Conservation (phyloP, 2,888 invertebrate genomes). For the Athrips mouffetella region DNA sequence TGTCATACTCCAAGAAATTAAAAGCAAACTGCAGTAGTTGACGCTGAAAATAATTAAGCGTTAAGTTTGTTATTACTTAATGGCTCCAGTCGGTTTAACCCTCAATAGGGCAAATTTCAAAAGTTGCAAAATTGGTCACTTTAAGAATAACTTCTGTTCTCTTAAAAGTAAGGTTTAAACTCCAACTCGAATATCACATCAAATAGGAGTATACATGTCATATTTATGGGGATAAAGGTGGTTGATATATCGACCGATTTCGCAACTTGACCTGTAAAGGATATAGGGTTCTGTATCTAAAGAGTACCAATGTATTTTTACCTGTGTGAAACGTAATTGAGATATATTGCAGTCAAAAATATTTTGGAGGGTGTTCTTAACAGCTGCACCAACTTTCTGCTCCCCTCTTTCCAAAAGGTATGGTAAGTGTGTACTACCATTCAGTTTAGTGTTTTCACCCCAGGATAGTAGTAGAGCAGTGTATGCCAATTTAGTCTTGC, state of each 20-base stretch:
- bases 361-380: slow-evolving; percentile 52
- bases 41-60: slow-evolving; percentile 37
- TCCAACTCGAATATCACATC: too few relatives aligned
- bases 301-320: too few relatives aligned
- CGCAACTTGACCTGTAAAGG: too few relatives aligned
- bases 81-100: too few relatives aligned
- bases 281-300: too few relatives aligned
- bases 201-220: too few relatives aligned
- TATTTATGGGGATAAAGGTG: too few relatives aligned
- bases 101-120: too few relatives aligned
- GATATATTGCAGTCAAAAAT: slow-evolving; percentile 71
- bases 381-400: slow-evolving; percentile 47
- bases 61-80: too few relatives aligned
- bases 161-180: too few relatives aligned
- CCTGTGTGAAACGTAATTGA: slow-evolving; percentile 62
- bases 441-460: slow-evolving; percentile 46
- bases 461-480: slow-evolving; percentile 59
- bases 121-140: too few relatives aligned
- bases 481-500: slow-evolving; percentile 50
- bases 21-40: slow-evolving; percentile 61
- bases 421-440: slow-evolving; percentile 56
- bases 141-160: neutral
- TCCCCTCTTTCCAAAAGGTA: slow-evolving; percentile 68
- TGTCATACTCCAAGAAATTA: slow-evolving; percentile 52
- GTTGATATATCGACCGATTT: too few relatives aligned